Evolutionary conservation across 2,797 vertebrate genomes (phyloP), one percentile per base, ranked within the genome.

Genomic region (Macropodus opercularis): DNA sequence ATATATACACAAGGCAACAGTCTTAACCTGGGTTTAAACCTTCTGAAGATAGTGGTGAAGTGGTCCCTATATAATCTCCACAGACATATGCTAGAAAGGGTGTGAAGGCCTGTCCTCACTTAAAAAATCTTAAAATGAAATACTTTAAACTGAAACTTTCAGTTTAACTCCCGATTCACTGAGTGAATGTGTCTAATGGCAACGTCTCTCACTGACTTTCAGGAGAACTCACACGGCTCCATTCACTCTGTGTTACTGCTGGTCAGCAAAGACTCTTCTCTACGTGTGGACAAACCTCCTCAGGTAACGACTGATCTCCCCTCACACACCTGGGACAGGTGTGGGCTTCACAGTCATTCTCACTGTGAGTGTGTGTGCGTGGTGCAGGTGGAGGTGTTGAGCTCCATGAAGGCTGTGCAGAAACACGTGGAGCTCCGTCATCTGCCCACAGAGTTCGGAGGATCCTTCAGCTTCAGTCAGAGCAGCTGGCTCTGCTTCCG

Each of bases 401-500:
- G 79, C 29, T 95, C 95, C 3, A 80, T 92, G 31, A 94, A 95
- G 80, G 92, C 93, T 31, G 85, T 98, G 3, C 90, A 94, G 73
- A 95, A 93, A 72, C 92, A 94, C 21, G 87, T 98, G 58, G 94
- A 95, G 21, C 72, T 73, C 11, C 75, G 83, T 0, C 94, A 93
- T 74, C 90, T 99, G 65, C 95, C 96, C 11, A 41, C 48, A 0
- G 90, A 94, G n/a, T 85, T 96, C 4, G 93, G 95, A 22, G 97
- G 97, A 24, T 86, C 87, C 21, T 92, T 95, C 60, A 88, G 77
- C 4, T 98, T 96, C 69, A 94, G 90, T 55, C 96, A 98, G 75
- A 89, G 63, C 78, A 90, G 89, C 86, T 98, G 97, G 97, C 24
- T 97, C 29, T 77, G 73, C 76, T 98, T 98, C 88, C 93, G 94